Percentiles rank a stretch among this genome's conserved stretches.
Conservation (phyloP, 2,888 invertebrate species). For the Sphecodes monilicornis region DNA sequence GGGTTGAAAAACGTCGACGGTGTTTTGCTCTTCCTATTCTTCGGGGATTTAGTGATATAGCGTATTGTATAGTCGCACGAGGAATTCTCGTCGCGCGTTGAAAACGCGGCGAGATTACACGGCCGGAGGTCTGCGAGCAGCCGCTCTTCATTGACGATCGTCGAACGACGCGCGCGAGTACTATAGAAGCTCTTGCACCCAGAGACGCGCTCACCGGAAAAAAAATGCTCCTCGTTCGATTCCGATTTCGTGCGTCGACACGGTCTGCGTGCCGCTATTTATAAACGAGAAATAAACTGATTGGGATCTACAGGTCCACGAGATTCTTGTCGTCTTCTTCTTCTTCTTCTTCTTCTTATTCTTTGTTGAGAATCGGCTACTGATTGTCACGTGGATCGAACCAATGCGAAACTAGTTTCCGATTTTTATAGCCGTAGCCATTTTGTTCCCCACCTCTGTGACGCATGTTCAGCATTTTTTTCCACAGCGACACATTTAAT, state of each 20-base stretch:
- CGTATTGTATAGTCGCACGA: not conserved
- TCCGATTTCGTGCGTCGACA: conserved; percentile 2
- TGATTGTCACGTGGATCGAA: not conserved
- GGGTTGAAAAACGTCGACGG: conserved; percentile 47
- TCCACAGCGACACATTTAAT: not conserved
- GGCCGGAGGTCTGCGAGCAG: not conserved
- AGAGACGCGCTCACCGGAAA: not conserved
- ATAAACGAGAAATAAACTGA: conserved; percentile 31
- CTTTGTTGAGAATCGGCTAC: not conserved
- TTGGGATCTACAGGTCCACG: conserved; percentile 14
- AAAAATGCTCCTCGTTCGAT: conserved; percentile 13
- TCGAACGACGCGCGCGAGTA: not conserved
- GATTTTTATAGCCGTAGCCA: not conserved
- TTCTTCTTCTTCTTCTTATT: not conserved
- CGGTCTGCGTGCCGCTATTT: conserved; percentile 18
- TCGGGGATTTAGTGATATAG: conserved; percentile 26
- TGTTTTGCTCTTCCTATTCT: conserved; percentile 16
- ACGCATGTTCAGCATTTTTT: conserved; percentile 14
- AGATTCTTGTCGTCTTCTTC: not conserved
- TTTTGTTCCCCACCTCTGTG: not conserved
- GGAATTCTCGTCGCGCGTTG: conserved; percentile 12
- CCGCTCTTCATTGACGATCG: not conserved
- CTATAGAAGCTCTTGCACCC: too few species aligned
- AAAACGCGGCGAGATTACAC: not conserved
- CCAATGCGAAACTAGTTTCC: not conserved